Percentiles rank a stretch among this genome's conserved stretches.
Conservation (phyloP, 2,888 invertebrate species). For the Dasypogon diadema region DNA sequence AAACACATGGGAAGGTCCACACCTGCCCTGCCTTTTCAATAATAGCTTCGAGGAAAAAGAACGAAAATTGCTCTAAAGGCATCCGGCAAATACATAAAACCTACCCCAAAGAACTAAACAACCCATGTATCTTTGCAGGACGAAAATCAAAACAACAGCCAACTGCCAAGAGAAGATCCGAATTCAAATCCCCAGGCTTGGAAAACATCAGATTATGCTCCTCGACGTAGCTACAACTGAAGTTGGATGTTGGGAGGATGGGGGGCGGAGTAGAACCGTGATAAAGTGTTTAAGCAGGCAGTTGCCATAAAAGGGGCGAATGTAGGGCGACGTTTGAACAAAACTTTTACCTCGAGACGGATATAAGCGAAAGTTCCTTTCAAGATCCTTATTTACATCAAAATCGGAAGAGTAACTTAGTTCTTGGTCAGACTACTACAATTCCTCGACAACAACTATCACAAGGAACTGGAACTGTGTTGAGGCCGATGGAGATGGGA, state of each 20-base stretch:
- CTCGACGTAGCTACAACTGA: too few relatives aligned
- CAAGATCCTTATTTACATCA: slow-evolving; percentile 23
- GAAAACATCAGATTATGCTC: background rate
- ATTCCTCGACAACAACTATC: slow-evolving; percentile 21
- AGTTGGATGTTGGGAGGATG: background rate
- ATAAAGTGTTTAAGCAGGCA: slow-evolving; percentile 16
- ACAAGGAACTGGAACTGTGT: background rate
- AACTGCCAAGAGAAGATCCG: background rate
- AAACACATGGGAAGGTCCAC: background rate
- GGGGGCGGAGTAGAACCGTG: background rate
- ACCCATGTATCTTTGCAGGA: slow-evolving; percentile 11
- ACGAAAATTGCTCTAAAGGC: background rate
- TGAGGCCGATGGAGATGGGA: background rate
- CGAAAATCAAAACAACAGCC: slow-evolving; percentile 24
- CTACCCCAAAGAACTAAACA: slow-evolving; percentile 24
- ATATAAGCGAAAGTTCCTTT: slow-evolving; percentile 26
- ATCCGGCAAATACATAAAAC: background rate
- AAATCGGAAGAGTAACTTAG: slow-evolving; percentile 28
- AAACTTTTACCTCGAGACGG: slow-evolving; percentile 12
- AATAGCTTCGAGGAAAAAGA: background rate
- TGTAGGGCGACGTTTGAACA: background rate
- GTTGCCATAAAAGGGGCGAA: background rate
- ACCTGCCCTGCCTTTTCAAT: background rate
- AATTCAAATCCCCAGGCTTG: background rate
- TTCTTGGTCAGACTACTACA: slow-evolving; percentile 21